These are phyloP conservation scores for Plagodis dolabraria DNA, from an alignment of 2,888 invertebrate species.

Conservation along the genomic window DNA sequence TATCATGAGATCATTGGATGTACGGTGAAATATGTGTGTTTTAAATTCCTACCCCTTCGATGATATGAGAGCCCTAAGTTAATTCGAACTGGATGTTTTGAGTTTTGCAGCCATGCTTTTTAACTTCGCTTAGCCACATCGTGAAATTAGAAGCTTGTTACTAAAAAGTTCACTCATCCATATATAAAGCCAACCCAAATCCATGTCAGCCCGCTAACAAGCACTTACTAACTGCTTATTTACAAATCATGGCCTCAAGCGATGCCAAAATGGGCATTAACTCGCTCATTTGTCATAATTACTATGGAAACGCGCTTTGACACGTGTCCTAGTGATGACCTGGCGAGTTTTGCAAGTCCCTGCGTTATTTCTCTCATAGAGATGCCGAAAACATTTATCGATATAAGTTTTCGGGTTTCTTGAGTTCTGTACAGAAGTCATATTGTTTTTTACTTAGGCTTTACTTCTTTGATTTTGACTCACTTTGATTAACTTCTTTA, in stretches of 20 bases:
- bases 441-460: too few relatives aligned
- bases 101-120: too few relatives aligned
- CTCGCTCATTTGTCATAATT: slow-evolving; percentile 39
- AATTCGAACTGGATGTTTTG: too few relatives aligned
- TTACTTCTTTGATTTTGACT: too few relatives aligned
- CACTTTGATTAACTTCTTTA: too few relatives aligned
- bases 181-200: neutral
- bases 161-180: slow-evolving; percentile 6
- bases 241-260: slow-evolving; percentile 36
- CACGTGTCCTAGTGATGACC: slow-evolving; percentile 22
- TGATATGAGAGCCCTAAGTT: too few relatives aligned
- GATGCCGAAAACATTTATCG: neutral
- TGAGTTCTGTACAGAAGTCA: too few relatives aligned
- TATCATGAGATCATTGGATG: too few relatives aligned
- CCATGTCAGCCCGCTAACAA: slow-evolving; percentile 19
- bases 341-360: neutral
- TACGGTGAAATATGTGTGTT: too few relatives aligned
- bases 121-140: too few relatives aligned
- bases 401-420: neutral
- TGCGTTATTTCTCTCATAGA: neutral
- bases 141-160: slow-evolving; percentile 18
- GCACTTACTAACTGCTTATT: slow-evolving; percentile 31
- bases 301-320: slow-evolving; percentile 27
- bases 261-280: slow-evolving; percentile 22
- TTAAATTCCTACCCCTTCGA: too few relatives aligned